Base-by-base conservation (phyloP, 2,797 vertebrate genomes). In the Triplophysa yarkandensis region DNA sequence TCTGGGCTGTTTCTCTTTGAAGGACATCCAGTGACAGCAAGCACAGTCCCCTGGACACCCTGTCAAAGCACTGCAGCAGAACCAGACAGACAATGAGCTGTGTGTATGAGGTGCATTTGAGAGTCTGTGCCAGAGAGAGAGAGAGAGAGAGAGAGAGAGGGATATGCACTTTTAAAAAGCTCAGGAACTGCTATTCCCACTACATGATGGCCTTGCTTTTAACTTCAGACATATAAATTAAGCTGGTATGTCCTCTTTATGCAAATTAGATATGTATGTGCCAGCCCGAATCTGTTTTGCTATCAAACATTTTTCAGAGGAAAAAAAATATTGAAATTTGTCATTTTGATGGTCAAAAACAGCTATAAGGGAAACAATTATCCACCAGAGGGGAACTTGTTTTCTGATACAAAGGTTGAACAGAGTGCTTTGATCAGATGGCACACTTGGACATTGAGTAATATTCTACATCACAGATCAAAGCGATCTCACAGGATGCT, bases 21-120 rank as follows among this genome's bases (percentile, higher is more conserved):
- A 86, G 83, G 83, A 86, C 68, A 41, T 80, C 74, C 74, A 80
- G 75, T 57, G 79, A 86, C 83, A 80, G 57, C 77, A 32, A 86
- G 76, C 79, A 78, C 80, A 39, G 39, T 83, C 80, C 73, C 34
- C 54, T 73, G 72, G 76, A 69, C 67, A 62, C 58, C 34, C 39
- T 83, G 81, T 80, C 83, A 82, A 74, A 75, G 67, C 63, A 43
- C 21, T 76, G 57, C 58, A 74, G 63, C 71, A 75, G 64, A 65
- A 44, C 71, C 64, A 77, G 71, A 79, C 71, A 79, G 63, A 81
- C 80, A 79, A 60, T 63, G 76, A 68, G 64, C 54, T 78, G 64
- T 71, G 71, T 85, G 78, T 63, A 60, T 63, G 16, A 64, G 21
- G 57, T 73, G 63, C 60, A 64, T 55, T 34, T 68, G 78, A 58